phyloP scores from a whole-genome alignment of 2,113 vertebrate genomes.

The Orientallactaga bullata region DNA sequence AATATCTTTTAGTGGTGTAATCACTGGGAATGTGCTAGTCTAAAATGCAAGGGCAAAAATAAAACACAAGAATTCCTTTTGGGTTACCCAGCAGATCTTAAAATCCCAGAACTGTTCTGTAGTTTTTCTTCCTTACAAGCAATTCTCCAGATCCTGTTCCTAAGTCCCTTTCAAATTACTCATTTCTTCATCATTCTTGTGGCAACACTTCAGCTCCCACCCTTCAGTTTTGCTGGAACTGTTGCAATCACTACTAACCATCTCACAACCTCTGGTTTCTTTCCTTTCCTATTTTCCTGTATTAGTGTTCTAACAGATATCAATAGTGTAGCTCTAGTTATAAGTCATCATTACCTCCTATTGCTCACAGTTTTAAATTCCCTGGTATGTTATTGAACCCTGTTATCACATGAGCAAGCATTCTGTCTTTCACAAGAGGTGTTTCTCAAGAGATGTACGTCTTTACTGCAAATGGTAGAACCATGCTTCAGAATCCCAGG shows the following conservation, averaged over 20 bases:
- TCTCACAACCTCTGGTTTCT: background rate
- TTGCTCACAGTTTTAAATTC: background rate
- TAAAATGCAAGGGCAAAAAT: constrained; percentile 51
- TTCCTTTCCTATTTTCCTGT: background rate
- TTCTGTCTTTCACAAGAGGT: background rate
- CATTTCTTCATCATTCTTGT: background rate
- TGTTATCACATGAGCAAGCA: background rate
- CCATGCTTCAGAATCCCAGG: background rate
- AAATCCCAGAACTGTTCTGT: constrained; percentile 12
- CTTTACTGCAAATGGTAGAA: background rate
- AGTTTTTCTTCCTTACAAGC: background rate
- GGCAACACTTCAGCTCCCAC: background rate
- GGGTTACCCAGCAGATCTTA: constrained; percentile 14
- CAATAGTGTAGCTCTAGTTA: background rate
- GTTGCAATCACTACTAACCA: background rate
- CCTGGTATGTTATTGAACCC: background rate
- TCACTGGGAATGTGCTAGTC: background rate
- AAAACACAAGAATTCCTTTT: background rate
- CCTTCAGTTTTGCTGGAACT: background rate
- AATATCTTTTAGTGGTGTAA: constrained; percentile 11
- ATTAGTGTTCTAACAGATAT: constrained; percentile 37
- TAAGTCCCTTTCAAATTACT: background rate
- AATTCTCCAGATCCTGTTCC: background rate
- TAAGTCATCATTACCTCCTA: background rate
- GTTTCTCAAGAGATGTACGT: background rate